Percentiles rank a stretch among this genome's conserved stretches.
phyloP scores from a whole-genome alignment of 2,113 vertebrate genomes.

The Channa maculata region DNA sequence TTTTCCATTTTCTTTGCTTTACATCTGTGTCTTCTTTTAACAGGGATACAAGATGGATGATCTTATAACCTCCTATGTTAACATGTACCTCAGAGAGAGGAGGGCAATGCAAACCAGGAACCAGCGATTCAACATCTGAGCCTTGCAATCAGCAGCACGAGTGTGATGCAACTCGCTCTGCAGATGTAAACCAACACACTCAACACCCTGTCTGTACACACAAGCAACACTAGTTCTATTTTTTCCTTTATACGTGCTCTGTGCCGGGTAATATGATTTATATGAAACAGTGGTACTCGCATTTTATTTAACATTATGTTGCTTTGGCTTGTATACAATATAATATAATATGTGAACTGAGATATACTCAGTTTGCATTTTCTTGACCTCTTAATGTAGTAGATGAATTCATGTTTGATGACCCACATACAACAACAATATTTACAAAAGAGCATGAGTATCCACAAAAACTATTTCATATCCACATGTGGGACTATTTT shows the following conservation, averaged over 20 bases:
- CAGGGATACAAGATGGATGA: conserved; percentile 99
- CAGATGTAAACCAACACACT: neutral
- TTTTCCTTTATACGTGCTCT: conserved; percentile 3
- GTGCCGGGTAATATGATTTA: neutral
- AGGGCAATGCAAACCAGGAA: conserved; percentile 79
- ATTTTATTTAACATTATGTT: neutral
- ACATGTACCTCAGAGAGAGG: conserved; percentile 82
- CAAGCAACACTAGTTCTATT: neutral
- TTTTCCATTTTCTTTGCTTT: neutral
- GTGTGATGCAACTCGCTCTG: neutral
- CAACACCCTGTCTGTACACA: neutral
- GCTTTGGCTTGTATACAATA: too few species aligned
- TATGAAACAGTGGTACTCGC: neutral
- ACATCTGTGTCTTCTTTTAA: conserved; percentile 40
- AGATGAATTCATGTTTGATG: too few species aligned
- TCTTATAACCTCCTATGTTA: conserved; percentile 93
- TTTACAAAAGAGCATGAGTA: too few species aligned
- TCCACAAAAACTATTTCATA: too few species aligned
- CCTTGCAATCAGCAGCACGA: neutral
- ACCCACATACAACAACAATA: too few species aligned
- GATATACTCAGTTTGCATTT: too few species aligned
- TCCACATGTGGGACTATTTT: neutral
- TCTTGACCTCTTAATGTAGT: too few species aligned
- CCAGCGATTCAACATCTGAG: conserved; percentile 63
- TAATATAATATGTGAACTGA: too few species aligned